phyloP scores from a whole-genome alignment of 1,140 invertebrate genomes.

The Papilio helenus region DNA sequence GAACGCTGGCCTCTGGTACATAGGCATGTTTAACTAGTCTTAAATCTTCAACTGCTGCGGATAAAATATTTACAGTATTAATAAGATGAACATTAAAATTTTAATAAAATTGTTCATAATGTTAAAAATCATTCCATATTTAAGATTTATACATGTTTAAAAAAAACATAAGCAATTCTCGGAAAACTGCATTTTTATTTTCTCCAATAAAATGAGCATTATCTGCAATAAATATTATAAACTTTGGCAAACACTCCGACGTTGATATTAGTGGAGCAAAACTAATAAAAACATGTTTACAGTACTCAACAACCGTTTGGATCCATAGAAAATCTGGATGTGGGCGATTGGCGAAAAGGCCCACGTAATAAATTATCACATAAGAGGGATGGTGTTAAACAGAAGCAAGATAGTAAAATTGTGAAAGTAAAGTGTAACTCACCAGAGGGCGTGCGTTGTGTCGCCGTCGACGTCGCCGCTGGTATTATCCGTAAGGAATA shows the following conservation, averaged over 20 bases:
- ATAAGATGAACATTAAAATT: not conserved
- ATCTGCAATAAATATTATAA: slow-evolving; percentile 35
- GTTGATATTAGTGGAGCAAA: slow-evolving; percentile 21
- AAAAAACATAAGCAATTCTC: not conserved
- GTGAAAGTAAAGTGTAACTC: slow-evolving; percentile 56
- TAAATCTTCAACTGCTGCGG: not conserved
- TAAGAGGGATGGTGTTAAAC: not conserved
- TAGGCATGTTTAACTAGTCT: slow-evolving; percentile 85
- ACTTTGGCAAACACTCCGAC: slow-evolving; percentile 25
- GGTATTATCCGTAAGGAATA: slow-evolving; percentile 64
- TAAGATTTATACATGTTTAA: not conserved
- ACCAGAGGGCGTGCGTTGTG: slow-evolving; percentile 72
- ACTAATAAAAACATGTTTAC: slow-evolving; percentile 43
- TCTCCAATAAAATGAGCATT: not conserved
- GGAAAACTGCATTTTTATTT: not conserved
- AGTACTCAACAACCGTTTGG: slow-evolving; percentile 32
- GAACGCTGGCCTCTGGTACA: slow-evolving; percentile 85
- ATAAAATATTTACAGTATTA: not conserved
- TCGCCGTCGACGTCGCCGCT: slow-evolving; percentile 54
- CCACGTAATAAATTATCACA: slow-evolving; percentile 57
- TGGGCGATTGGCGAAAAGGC: slow-evolving; percentile 63
- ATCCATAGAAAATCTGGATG: slow-evolving; percentile 45
- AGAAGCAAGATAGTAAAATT: slow-evolving; percentile 45
- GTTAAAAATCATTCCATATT: not conserved
- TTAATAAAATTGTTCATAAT: not conserved